A percentile compares a stretch with the other conserved stretches of the same genome.
Evolutionary conservation across 2,797 vertebrate species (phyloP).

Genomic region (Champsocephalus gunnari): DNA sequence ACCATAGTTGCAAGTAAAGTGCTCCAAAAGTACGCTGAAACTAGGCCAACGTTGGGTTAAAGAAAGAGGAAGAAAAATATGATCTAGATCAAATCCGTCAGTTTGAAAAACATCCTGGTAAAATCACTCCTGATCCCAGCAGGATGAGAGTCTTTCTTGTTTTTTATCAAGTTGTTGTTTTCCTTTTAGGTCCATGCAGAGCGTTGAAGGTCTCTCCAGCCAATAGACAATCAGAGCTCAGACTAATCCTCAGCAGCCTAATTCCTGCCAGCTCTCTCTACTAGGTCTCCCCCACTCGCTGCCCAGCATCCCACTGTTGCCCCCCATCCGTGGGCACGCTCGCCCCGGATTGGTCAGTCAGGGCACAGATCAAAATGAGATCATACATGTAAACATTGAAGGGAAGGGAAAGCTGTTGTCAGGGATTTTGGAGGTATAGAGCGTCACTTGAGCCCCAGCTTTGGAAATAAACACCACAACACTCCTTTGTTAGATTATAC

Average conservation of each 20-base stretch:
- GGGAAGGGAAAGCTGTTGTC: conserved; percentile 50
- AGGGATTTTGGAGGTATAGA: conserved; percentile 54
- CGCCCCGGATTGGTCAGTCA: conserved; percentile 56
- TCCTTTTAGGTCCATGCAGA: conserved; percentile 39
- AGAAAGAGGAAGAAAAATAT: neutral
- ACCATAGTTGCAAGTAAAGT: conserved; percentile 80
- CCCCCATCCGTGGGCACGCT: conserved; percentile 44
- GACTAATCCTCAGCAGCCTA: conserved; percentile 78
- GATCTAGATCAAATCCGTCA: neutral
- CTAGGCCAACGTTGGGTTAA: conserved; percentile 15
- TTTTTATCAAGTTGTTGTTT: conserved; percentile 68
- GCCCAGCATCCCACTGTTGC: conserved; percentile 56
- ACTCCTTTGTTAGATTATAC: conserved; percentile 10
- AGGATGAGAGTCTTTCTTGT: conserved; percentile 47
- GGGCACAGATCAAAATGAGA: conserved; percentile 43
- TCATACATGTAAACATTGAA: conserved; percentile 64
- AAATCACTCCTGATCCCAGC: neutral
- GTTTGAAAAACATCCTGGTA: conserved; percentile 36
- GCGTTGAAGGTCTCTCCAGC: conserved; percentile 39
- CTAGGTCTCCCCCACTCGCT: conserved; percentile 21
- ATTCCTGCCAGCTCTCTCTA: conserved; percentile 65
- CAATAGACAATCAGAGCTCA: conserved; percentile 74
- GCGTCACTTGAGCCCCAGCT: conserved; percentile 13
- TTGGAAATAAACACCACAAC: conserved; percentile 34
- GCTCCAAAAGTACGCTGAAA: conserved; percentile 34